phyloP scores from a whole-genome alignment of 2,797 vertebrate genomes.

The Allenopithecus nigroviridis region DNA sequence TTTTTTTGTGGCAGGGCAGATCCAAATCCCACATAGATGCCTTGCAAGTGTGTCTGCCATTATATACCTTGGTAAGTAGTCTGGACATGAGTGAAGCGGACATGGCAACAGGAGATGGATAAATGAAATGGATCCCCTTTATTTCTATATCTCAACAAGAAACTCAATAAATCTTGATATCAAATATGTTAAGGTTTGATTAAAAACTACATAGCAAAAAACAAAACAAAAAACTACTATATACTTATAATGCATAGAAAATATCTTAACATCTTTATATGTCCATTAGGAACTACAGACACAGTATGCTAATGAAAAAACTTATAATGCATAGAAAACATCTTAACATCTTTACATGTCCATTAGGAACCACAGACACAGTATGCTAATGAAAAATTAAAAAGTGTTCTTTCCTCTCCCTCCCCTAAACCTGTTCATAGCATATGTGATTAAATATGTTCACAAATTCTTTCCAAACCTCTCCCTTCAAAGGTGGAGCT shows the following conservation, averaged over 20 bases:
- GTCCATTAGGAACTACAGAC: not conserved
- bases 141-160: not conserved
- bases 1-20: not conserved
- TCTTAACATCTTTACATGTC: not conserved
- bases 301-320: not conserved
- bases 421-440: not conserved
- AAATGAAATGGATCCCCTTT: not conserved
- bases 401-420: not conserved
- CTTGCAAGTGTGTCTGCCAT: not conserved
- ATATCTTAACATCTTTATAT: not conserved
- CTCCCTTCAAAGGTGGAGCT: not conserved
- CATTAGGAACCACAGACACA: not conserved
- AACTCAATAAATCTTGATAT: not conserved
- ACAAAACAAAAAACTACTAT: not conserved
- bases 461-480: not conserved
- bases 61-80: not conserved
- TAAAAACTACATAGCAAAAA: not conserved
- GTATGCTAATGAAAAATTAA: not conserved
- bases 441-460: not conserved
- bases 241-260: not conserved
- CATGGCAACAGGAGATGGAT: not conserved
- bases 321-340: not conserved
- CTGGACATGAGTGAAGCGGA: not conserved
- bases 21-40: not conserved
- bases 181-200: not conserved